Evolutionary conservation across 2,113 vertebrate species (phyloP).

Genomic region (Aldabrachelys gigantea): DNA sequence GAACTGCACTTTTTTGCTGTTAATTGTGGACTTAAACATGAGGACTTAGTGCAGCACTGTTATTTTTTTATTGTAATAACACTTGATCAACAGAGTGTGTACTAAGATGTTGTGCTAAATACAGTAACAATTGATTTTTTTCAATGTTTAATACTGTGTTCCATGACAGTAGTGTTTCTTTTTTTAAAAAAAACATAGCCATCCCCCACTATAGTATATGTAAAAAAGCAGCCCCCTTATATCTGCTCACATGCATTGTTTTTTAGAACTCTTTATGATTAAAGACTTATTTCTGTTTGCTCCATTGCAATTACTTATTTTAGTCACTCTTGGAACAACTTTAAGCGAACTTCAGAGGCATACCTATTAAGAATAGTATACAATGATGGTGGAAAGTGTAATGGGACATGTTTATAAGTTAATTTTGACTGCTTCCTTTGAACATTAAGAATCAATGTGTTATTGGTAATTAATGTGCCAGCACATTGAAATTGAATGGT

Average conservation of each 20-base stretch:
- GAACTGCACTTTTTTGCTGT: constrained; percentile 68
- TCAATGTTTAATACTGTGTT: constrained; percentile 32
- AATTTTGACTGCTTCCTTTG: not conserved
- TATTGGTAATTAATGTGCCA: accelerated
- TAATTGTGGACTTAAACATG: constrained; percentile 73
- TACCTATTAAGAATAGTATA: not conserved
- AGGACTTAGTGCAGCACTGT: constrained; percentile 28
- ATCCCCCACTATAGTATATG: not conserved
- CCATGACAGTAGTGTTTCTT: not conserved
- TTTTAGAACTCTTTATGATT: not conserved
- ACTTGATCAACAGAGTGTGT: constrained; percentile 43
- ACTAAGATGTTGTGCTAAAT: constrained; percentile 39
- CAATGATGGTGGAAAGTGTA: not conserved
- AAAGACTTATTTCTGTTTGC: not conserved
- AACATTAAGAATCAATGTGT: not conserved
- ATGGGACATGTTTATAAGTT: not conserved
- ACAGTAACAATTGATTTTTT: constrained; percentile 4
- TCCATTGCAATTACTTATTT: not conserved
- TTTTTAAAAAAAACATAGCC: not conserved
- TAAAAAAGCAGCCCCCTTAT: not conserved
- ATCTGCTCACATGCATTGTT: not conserved
- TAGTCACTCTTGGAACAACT: not conserved
- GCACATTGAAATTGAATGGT: not conserved
- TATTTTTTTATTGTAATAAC: constrained; percentile 44
- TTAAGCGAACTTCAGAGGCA: not conserved